These are phyloP conservation scores for Heterodera filipjevi DNA, from an alignment of 2,888 invertebrate genomes.

Conservation along the genomic window DNA sequence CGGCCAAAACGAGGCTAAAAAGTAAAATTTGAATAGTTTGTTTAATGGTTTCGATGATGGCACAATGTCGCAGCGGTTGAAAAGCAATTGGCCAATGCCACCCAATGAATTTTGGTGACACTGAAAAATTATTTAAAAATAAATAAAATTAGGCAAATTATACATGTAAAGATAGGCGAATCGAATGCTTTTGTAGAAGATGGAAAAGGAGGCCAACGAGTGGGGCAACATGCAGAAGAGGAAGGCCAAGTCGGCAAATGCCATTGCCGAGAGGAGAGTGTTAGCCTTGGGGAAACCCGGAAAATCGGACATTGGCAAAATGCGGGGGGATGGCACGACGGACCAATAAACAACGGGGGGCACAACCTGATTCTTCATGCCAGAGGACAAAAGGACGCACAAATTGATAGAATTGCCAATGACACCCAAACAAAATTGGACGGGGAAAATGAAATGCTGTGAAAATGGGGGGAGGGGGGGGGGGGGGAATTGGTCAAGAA, in stretches of 20 bases:
- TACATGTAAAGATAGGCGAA: constrained; percentile 42
- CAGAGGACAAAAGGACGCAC: constrained; percentile 51
- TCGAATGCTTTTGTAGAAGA: constrained; percentile 44
- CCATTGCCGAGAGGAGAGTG: constrained; percentile 58
- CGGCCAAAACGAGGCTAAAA: constrained; percentile 58
- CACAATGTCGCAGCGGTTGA: constrained; percentile 51
- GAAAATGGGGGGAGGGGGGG: not conserved
- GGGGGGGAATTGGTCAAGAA: too few species aligned
- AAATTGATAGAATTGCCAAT: constrained; percentile 57
- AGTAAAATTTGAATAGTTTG: constrained; percentile 17
- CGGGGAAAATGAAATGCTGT: constrained; percentile 55
- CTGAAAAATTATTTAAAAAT: not conserved
- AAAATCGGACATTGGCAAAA: not conserved
- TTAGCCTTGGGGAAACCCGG: constrained; percentile 47
- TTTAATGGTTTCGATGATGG: constrained; percentile 5
- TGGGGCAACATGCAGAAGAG: constrained; percentile 48
- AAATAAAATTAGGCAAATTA: not conserved
- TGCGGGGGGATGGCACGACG: not conserved
- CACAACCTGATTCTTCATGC: constrained; percentile 56
- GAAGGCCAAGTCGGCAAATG: constrained; percentile 55
- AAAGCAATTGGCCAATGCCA: constrained; percentile 47
- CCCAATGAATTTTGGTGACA: constrained; percentile 37
- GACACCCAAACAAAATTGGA: constrained; percentile 56
- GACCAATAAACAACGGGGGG: not conserved
- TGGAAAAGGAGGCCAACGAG: constrained; percentile 46